These are phyloP conservation scores for Halisarca cf. caerulea DNA, from an alignment of 37 sponge, comb jelly and placozoan genomes.

Conservation along the genomic window DNA sequence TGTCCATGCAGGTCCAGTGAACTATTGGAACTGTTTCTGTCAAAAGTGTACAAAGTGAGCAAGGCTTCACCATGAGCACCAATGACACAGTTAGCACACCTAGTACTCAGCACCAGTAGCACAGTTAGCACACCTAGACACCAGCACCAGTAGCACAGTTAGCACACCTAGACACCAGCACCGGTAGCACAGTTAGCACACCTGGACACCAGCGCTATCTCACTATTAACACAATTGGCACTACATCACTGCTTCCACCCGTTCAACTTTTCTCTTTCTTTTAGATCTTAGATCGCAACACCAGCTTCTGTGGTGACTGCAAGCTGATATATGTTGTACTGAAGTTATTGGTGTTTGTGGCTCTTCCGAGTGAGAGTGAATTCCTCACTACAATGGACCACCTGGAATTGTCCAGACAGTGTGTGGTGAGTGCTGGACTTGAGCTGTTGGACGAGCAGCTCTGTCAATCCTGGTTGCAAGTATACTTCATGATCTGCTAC, in stretches of 20 bases:
- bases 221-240: too few species aligned
- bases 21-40: constrained; percentile 11
- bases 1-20: background rate
- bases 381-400: constrained; percentile 45
- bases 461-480: constrained; percentile 35
- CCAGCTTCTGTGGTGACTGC: background rate
- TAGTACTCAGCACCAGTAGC: too few species aligned
- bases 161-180: too few species aligned
- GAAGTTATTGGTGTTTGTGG: constrained; percentile 4
- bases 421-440: background rate
- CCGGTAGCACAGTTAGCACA: too few species aligned
- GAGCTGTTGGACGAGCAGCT: constrained; percentile 27
- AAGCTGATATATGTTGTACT: background rate
- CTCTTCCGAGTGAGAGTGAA: constrained; percentile 36
- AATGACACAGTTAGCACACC: too few species aligned
- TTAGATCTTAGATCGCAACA: constrained; percentile 3
- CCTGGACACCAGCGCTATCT: too few species aligned
- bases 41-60: constrained; percentile 6
- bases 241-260: too few species aligned
- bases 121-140: too few species aligned
- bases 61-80: too few species aligned
- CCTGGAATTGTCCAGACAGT: background rate
- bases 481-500: constrained; percentile 71
- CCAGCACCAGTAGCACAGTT: too few species aligned
- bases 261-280: too few species aligned